Conservation (phyloP, 2,888 invertebrate genomes). For the Dexiosoma caninum region DNA sequence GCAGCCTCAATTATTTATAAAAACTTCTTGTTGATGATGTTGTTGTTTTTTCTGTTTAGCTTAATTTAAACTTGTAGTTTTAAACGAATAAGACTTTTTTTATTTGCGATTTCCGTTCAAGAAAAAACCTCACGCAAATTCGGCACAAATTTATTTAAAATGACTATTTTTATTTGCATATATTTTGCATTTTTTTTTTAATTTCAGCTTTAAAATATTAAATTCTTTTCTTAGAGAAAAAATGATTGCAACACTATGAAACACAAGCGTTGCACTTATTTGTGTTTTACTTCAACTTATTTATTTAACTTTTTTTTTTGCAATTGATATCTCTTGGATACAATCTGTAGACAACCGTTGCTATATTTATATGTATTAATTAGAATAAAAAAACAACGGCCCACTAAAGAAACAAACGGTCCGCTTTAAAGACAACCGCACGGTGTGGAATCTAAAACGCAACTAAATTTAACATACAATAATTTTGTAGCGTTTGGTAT, state of each 20-base stretch:
- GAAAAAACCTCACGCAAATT: background rate
- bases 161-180: background rate
- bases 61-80: conserved; percentile 43
- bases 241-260: background rate
- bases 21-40: background rate
- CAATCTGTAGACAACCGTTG: conserved; percentile 45
- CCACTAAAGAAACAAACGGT: conserved; percentile 24
- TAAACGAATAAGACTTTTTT: conserved; percentile 16
- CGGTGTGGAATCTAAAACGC: conserved; percentile 67
- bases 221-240: background rate
- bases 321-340: conserved; percentile 49
- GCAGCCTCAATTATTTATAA: conserved; percentile 43
- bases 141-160: background rate
- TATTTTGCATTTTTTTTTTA: background rate
- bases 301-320: background rate
- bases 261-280: background rate
- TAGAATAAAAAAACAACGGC: background rate
- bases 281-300: conserved; percentile 1
- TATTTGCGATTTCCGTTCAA: conserved; percentile 53
- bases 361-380: background rate
- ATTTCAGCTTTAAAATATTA: background rate
- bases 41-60: conserved; percentile 15
- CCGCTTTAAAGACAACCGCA: conserved; percentile 62
- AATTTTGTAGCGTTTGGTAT: conserved; percentile 28
- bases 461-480: conserved; percentile 63